Conservation (phyloP, 2,113 vertebrate genomes). For the Stercorarius parasiticus region DNA sequence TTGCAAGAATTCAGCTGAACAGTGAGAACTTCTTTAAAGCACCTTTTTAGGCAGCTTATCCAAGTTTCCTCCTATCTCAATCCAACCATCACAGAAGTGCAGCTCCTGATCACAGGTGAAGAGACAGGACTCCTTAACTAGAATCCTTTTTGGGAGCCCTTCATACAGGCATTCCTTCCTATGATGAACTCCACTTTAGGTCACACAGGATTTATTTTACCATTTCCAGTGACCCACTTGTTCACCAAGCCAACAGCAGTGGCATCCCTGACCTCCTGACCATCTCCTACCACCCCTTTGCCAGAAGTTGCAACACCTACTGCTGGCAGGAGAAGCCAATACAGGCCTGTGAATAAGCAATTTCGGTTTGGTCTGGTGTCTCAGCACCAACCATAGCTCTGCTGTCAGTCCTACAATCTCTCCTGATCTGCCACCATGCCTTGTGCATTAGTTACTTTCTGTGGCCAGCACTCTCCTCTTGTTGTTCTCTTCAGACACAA, state of each 20-base stretch:
- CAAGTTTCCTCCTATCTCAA: neutral
- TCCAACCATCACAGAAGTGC: neutral
- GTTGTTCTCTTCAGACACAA: neutral
- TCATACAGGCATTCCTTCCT: neutral
- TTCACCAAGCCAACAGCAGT: neutral
- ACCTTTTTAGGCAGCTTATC: neutral
- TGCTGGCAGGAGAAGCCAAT: neutral
- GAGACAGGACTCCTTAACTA: neutral
- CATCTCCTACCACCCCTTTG: neutral
- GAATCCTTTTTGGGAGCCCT: neutral
- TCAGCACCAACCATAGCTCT: neutral
- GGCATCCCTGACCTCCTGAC: neutral
- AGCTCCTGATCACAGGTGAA: neutral
- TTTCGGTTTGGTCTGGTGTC: neutral
- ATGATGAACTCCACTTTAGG: neutral
- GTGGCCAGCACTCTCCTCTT: neutral
- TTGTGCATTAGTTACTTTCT: neutral
- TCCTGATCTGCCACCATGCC: neutral
- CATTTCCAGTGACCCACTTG: neutral
- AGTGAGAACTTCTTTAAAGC: neutral
- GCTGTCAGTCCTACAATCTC: neutral
- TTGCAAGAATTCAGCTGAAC: neutral
- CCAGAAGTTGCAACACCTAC: neutral
- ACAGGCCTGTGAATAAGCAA: too few species aligned
- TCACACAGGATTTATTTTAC: neutral